phyloP scores from a whole-genome alignment of 2,888 invertebrate species.

The Synergus japonicus region DNA sequence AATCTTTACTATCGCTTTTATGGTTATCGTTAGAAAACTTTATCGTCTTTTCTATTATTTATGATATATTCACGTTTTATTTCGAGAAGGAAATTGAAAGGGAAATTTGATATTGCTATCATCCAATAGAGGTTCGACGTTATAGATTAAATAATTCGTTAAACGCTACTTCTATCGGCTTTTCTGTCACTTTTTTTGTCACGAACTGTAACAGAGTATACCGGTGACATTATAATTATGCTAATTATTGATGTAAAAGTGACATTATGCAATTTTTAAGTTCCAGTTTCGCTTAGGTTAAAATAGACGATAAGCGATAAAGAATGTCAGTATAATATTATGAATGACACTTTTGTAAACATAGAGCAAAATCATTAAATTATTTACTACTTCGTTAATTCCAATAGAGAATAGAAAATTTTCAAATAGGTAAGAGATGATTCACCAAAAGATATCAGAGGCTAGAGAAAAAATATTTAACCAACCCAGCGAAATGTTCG shows the following conservation, averaged over 20 bases:
- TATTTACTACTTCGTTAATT: neutral
- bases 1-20: constrained; percentile 24
- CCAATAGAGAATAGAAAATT: neutral
- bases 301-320: neutral
- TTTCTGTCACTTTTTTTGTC: no score
- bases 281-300: neutral
- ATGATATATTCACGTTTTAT: neutral
- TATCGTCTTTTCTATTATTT: constrained; percentile 26
- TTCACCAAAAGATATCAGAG: constrained; percentile 2
- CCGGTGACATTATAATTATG: neutral
- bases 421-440: neutral
- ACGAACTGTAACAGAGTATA: neutral
- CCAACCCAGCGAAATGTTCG: neutral
- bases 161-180: no score
- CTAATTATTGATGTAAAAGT: neutral
- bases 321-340: neutral
- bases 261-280: neutral
- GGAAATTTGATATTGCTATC: neutral
- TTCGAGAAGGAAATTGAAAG: neutral
- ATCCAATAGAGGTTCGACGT: neutral
- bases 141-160: no score
- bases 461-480: neutral
- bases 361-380: neutral
- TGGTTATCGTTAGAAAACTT: constrained; percentile 16
- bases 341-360: neutral